Base-by-base conservation (phyloP, 2,797 vertebrate genomes). In the Chrysocyon brachyurus region DNA sequence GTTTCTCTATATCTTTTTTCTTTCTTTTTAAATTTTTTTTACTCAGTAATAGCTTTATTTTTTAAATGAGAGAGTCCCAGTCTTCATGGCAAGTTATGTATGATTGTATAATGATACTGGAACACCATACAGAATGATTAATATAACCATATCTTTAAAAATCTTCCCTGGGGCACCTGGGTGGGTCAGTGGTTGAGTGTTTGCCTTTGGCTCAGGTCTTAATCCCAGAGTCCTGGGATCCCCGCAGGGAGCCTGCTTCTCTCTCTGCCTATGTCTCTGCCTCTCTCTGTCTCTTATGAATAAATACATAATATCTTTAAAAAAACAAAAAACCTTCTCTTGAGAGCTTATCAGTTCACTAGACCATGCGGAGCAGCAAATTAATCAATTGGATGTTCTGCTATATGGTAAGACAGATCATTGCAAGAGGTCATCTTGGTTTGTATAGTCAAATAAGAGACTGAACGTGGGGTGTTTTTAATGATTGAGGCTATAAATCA, bases 141-240 rank as follows among this genome's bases (percentile, higher is more conserved):
- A 78, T 94, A 21, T 7, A 81, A 84, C 91, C 72, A n/a, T 78
- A 49, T 95, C 75, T 94, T 97, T 52, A 90, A 97, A 96, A 91
- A 72, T 73, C 40, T 88, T 40, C 40, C 40, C 40, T 40, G 40
- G 40, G 40, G 40, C 40, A 40, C 40, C 40, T 40, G 40, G 40
- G 40, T 40, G 6, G 40, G 40, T 40, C 40, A 40, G 40, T 40
- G 40, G 40, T 40, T 40, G 40, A 40, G 40, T 40, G 40, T 40
- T 40, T 40, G 40, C 40, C 40, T 40, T 40, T 40, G 40, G 40
- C 40, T 40, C 40, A 40, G 40, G 40, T 40, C 40, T 40, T 40
- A 40, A 40, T 40, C 40, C 40, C 40, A 40, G 40, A 6, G 40
- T 40, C 40, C 40, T 40, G 40, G 40, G 40, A 40, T 40, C 40